Base-by-base conservation (phyloP, 2,797 vertebrate genomes). In the Cacajao melanocephalus region DNA sequence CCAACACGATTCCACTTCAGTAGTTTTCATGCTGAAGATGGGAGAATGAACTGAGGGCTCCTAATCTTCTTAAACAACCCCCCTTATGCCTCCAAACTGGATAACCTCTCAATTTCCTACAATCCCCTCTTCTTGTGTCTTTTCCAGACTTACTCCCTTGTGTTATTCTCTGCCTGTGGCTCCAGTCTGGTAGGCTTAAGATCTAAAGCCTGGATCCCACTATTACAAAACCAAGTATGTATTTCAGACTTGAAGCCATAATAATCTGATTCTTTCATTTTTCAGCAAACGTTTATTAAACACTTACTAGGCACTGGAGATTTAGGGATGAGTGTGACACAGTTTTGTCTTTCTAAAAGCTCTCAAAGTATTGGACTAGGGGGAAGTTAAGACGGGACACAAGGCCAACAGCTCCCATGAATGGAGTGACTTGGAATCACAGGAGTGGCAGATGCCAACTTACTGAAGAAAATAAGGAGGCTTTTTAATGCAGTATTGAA, bases 241-340 rank as follows among this genome's bases (percentile, higher is more conserved):
- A 57, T 88, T 67, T 87, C 52, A 67, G 58, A 88, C 72, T 70
- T 88, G 70, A 86, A 96, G 80, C n/a, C 58, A 28, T n/a, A 10
- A 89, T 85, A 81, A 92, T 52, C 5, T 12, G 19, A 57, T 70
- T 41, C 48, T 95, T 97, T 92, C 46, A 80, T 73, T 79, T 93
- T 92, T 87, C 46, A 82, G 46, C 48, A 83, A 93, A 92, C 44
- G 61, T 92, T 94, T 96, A 78, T 76, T 90, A 57, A 96, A 30
- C 12, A 87, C 28, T 15, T 89, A 57, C 24, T n/a, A 90, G 30
- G 46, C 36, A 57, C 44, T 64, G 24, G 41, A 30, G 44, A 93
- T 64, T 93, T 48, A 64, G 20, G 30, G 52, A 36, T 79, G 30
- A 55, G 20, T 55, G 44, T 88, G 72, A 78, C 19, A 58, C 1